Conservation (phyloP, 2,797 vertebrate genomes). For the Heterohyrax brucei region DNA sequence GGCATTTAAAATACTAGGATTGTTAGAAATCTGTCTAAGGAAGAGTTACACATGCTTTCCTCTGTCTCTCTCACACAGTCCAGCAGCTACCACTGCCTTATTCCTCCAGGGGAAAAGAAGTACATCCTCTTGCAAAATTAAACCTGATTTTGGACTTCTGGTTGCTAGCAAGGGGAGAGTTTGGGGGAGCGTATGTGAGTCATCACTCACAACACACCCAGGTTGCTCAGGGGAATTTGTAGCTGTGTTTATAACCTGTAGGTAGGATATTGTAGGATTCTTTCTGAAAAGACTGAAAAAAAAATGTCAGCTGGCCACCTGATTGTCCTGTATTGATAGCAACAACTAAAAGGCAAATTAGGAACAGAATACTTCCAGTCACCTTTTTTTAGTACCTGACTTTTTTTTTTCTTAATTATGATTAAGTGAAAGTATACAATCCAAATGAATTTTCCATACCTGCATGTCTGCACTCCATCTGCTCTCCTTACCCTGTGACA, state of each 20-base stretch:
- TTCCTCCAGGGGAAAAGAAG: background rate
- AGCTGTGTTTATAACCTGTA: background rate
- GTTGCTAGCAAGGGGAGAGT: background rate
- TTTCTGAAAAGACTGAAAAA: constrained; percentile 17
- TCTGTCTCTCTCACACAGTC: background rate
- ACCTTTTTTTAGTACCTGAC: background rate
- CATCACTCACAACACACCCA: background rate
- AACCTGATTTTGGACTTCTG: background rate
- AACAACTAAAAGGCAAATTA: constrained; percentile 1
- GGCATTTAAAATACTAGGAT: background rate
- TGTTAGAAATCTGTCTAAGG: background rate
- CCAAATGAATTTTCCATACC: too few species aligned
- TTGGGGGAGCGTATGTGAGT: background rate
- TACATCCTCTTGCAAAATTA: constrained; percentile 58
- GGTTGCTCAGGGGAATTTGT: constrained; percentile 22
- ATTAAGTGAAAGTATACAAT: too few species aligned
- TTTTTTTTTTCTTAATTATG: too few species aligned
- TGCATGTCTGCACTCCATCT: too few species aligned
- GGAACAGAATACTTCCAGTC: background rate
- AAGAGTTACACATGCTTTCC: background rate
- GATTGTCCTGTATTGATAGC: background rate
- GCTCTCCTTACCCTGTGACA: too few species aligned
- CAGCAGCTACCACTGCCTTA: background rate
- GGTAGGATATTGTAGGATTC: background rate
- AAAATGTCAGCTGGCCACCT: background rate